Conservation (phyloP, 64 coral and sea anemone genomes). For the Montipora cactus region DNA sequence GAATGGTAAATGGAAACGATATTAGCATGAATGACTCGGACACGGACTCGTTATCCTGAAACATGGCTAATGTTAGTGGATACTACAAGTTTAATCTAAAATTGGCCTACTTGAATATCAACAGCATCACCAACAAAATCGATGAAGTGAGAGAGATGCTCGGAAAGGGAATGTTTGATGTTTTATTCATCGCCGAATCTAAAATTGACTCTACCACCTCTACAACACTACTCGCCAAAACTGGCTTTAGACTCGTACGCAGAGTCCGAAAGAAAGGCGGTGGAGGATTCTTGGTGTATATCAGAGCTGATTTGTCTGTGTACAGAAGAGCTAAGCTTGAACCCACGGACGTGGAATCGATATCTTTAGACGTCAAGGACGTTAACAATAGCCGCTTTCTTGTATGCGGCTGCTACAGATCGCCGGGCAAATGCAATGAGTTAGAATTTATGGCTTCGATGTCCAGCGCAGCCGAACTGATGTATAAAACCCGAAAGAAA, state of each 20-base stretch:
- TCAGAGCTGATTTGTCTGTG: too few species aligned
- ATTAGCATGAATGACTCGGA: slow-evolving; percentile 33
- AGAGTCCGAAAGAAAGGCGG: too few species aligned
- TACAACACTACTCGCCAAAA: slow-evolving; percentile 14
- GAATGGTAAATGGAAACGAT: slow-evolving; percentile 37
- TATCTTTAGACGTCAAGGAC: too few species aligned
- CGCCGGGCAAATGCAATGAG: too few species aligned
- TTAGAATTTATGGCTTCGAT: too few species aligned
- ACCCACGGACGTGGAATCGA: slow-evolving; percentile 12
- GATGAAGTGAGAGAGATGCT: slow-evolving; percentile 37
- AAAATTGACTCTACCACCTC: slow-evolving; percentile 35
- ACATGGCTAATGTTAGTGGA: slow-evolving; percentile 17
- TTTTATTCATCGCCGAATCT: slow-evolving; percentile 43
- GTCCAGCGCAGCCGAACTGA: too few species aligned
- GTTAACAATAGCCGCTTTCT: neutral
- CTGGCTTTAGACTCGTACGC: slow-evolving; percentile 22
- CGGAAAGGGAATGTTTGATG: slow-evolving; percentile 9
- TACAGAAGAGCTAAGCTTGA: slow-evolving; percentile 53
- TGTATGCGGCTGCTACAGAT: too few species aligned
- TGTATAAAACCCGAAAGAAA: too few species aligned
- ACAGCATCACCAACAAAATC: slow-evolving; percentile 7
- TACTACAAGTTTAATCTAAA: slow-evolving; percentile 45
- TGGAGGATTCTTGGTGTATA: too few species aligned
- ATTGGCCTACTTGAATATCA: slow-evolving; percentile 40
- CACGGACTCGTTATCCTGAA: slow-evolving; percentile 14